Evolutionary conservation across 2,113 vertebrate genomes (phyloP).

Genomic region (Jacana jacana): DNA sequence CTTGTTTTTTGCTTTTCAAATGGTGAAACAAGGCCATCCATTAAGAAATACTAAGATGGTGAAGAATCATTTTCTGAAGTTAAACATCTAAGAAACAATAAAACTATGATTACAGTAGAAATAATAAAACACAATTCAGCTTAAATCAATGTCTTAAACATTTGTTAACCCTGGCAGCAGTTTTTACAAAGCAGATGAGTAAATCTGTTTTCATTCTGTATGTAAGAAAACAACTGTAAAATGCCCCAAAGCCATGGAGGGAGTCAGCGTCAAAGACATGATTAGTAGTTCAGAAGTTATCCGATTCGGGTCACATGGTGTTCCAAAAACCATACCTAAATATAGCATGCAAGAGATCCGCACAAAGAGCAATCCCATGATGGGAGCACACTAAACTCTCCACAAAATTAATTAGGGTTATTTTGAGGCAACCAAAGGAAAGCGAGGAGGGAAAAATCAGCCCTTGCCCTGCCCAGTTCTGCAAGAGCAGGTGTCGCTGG

Average conservation of each 20-base stretch:
- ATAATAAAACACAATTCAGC: neutral
- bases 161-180: neutral
- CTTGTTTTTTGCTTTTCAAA: neutral
- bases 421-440: constrained; percentile 22
- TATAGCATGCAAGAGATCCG: constrained; percentile 45
- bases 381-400: constrained; percentile 24
- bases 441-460: neutral
- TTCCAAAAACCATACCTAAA: constrained; percentile 65
- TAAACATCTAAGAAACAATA: neutral
- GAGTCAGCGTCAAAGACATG: constrained; percentile 32
- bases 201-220: neutral
- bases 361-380: constrained; percentile 56
- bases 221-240: constrained; percentile 8
- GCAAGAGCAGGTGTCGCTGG: neutral
- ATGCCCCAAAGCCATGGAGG: constrained; percentile 13
- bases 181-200: neutral
- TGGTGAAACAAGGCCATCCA: neutral
- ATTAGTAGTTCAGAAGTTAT: constrained; percentile 65
- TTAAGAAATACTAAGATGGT: neutral
- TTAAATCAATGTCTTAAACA: neutral
- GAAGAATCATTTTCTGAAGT: neutral
- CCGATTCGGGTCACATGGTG: constrained; percentile 61
- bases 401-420: constrained; percentile 46
- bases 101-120: neutral
- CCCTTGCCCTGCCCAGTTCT: neutral